Evolutionary conservation across 2,888 invertebrate genomes (phyloP).

Genomic region (Nomada flava): DNA sequence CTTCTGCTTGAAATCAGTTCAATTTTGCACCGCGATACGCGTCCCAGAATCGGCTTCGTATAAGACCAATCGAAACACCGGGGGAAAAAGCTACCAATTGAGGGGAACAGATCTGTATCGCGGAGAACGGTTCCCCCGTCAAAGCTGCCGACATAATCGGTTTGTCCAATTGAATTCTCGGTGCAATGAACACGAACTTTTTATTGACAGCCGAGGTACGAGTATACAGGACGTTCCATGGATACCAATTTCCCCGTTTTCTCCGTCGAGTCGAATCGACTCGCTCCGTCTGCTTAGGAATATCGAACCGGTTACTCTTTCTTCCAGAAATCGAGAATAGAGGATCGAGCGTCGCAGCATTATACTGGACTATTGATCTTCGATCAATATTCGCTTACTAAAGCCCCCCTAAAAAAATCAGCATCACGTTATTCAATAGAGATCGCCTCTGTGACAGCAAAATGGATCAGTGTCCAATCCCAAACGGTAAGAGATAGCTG

Average conservation of each 20-base stretch:
- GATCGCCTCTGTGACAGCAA: not conserved
- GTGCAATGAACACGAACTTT: constrained; percentile 46
- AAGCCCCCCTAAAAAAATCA: too few relatives aligned
- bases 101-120: constrained; percentile 43
- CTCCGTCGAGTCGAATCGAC: not conserved
- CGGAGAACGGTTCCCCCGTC: constrained; percentile 17
- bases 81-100: constrained; percentile 45
- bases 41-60: constrained; percentile 1
- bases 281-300: not conserved
- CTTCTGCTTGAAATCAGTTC: constrained; percentile 27
- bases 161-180: constrained; percentile 47
- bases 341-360: not conserved
- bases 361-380: too few relatives aligned
- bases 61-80: constrained; percentile 40
- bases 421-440: not conserved
- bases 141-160: constrained; percentile 38
- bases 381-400: too few relatives aligned
- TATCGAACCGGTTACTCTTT: not conserved
- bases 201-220: constrained; percentile 35
- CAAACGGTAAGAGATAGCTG: not conserved
- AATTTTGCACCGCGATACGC: constrained; percentile 4
- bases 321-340: not conserved
- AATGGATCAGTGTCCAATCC: not conserved
- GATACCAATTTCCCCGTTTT: not conserved
- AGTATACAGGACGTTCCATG: constrained; percentile 15